Conservation (phyloP, 2,113 vertebrate genomes). For the Shinisaurus crocodilurus region DNA sequence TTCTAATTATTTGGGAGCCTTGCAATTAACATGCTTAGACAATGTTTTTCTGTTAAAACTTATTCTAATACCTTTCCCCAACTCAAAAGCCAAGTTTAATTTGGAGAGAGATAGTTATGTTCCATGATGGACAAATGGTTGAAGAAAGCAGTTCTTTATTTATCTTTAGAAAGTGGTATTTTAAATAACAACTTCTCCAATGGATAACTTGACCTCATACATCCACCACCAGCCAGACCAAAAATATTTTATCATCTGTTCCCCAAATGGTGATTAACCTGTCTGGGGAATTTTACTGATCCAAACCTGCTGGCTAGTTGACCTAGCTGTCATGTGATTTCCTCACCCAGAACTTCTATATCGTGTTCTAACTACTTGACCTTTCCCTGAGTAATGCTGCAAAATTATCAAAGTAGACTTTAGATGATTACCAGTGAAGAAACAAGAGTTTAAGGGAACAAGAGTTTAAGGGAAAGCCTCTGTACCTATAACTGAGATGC, state of each 20-base stretch:
- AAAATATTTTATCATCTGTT: not conserved
- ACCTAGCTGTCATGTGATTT: not conserved
- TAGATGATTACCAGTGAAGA: conserved; percentile 8
- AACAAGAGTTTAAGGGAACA: not conserved
- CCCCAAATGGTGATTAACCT: not conserved
- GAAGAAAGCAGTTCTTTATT: not conserved
- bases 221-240: not conserved
- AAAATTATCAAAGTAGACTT: conserved; percentile 20
- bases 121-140: not conserved
- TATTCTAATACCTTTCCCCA: not conserved
- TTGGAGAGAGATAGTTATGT: not conserved
- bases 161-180: not conserved
- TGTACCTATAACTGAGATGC: conserved; percentile 8
- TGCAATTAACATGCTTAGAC: not conserved
- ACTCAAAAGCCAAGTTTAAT: not conserved
- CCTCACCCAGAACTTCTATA: not conserved
- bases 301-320: not conserved
- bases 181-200: not conserved
- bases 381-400: not conserved
- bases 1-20: not conserved
- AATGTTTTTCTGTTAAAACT: not conserved
- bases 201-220: not conserved
- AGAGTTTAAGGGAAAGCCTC: not conserved
- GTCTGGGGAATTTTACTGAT: not conserved
- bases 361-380: too few species aligned